Percentiles rank a stretch among this genome's conserved stretches.
Evolutionary conservation across 2,797 vertebrate species (phyloP).

Genomic region (Hydrolagus colliei): DNA sequence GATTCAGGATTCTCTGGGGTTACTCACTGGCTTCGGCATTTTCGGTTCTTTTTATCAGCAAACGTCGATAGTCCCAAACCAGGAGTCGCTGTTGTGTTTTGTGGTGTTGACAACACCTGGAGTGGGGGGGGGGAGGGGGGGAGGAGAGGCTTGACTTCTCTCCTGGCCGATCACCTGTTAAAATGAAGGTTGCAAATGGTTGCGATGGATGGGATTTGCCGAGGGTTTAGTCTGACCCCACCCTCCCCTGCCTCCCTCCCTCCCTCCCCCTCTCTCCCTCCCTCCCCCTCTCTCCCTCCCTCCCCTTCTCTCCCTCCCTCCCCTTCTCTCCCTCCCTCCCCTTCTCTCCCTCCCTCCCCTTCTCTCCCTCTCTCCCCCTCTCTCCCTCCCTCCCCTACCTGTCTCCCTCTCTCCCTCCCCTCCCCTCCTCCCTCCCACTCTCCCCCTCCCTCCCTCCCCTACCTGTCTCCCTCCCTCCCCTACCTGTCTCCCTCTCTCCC

Average conservation of each 20-base stretch:
- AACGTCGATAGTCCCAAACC: neutral
- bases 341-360: too few relatives aligned
- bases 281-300: neutral
- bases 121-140: neutral
- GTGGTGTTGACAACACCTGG: too few relatives aligned
- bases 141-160: neutral
- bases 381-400: too few relatives aligned
- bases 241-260: neutral
- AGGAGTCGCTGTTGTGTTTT: too few relatives aligned
- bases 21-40: conserved; percentile 64
- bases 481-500: too few relatives aligned
- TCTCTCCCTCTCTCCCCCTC: too few relatives aligned
- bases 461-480: too few relatives aligned
- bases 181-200: neutral
- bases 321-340: too few relatives aligned
- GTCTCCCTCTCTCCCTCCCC: too few relatives aligned
- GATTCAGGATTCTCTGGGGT: neutral
- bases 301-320: neutral
- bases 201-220: neutral
- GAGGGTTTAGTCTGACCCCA: neutral
- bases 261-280: too few relatives aligned
- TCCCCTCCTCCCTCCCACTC: too few relatives aligned
- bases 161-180: neutral
- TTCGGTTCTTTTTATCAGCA: conserved; percentile 40
- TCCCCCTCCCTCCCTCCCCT: too few relatives aligned